These are phyloP conservation scores for Terrapene triunguis DNA, from an alignment of 2,113 vertebrate species.

Conservation along the genomic window DNA sequence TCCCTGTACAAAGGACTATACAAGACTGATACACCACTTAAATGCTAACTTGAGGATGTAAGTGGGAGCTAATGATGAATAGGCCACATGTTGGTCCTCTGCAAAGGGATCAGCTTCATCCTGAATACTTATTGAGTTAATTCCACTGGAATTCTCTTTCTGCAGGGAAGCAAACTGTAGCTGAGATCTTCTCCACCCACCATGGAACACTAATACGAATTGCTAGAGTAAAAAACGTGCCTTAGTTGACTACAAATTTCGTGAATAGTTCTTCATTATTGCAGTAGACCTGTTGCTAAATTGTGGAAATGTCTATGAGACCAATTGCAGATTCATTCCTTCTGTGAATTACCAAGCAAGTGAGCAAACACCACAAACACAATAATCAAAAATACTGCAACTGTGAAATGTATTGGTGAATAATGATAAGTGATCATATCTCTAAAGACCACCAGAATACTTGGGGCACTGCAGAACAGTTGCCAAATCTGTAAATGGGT, in stretches of 20 bases:
- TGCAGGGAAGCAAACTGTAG: neutral
- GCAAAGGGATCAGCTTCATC: neutral
- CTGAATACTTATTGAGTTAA: neutral
- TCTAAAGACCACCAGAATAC: neutral
- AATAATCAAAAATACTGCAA: neutral
- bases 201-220: neutral
- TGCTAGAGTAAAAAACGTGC: neutral
- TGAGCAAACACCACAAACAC: neutral
- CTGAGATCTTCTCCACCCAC: neutral
- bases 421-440: neutral
- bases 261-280: neutral
- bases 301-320: neutral
- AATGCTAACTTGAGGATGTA: neutral
- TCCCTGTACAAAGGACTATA: neutral
- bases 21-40: neutral
- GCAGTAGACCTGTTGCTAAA: neutral
- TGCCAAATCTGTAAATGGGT: slow-evolving; percentile 5
- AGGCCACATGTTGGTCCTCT: rapidly evolving
- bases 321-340: neutral
- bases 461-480: neutral
- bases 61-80: neutral
- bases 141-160: neutral
- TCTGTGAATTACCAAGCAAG: neutral
- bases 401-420: neutral
- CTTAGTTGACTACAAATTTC: neutral